A percentile compares a stretch with the other conserved stretches of the same genome.
phyloP scores from a whole-genome alignment of 2,113 vertebrate species.

The Perognathus longimembris region DNA sequence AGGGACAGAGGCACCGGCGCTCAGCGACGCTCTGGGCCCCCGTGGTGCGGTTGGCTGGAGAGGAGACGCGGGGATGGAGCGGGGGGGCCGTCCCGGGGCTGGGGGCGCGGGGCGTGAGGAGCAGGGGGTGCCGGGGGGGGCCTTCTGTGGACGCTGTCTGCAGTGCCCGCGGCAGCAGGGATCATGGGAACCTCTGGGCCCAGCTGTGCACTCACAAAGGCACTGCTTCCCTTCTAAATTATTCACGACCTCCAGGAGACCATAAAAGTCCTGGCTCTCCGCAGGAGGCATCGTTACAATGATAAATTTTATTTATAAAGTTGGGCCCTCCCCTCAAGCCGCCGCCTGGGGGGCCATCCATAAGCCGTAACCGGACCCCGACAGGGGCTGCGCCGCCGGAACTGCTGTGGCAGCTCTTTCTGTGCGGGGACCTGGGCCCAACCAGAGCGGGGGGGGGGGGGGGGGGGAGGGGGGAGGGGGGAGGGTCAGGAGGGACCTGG shows the following conservation, averaged over 20 bases:
- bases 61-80: neutral
- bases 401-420: neutral
- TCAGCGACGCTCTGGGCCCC: too few species aligned
- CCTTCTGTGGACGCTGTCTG: too few species aligned
- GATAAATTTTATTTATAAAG: conserved; percentile 72
- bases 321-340: neutral
- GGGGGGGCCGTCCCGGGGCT: fast-evolving
- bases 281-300: conserved; percentile 16
- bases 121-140: too few species aligned
- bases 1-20: neutral
- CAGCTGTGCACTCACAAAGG: neutral
- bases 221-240: conserved; percentile 37
- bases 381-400: neutral
- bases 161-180: fast-evolving
- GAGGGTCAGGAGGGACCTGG: too few species aligned
- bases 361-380: neutral
- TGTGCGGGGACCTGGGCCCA: neutral
- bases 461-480: too few species aligned
- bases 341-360: conserved; percentile 36
- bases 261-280: neutral
- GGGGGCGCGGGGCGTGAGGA: too few species aligned
- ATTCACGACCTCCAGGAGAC: conserved; percentile 64
- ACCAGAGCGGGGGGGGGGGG: too few species aligned
- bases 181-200: conserved; percentile 40
- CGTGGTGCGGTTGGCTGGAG: neutral